These are phyloP conservation scores for Girardia tigrina DNA, from an alignment of 2,888 invertebrate species.

Conservation along the genomic window DNA sequence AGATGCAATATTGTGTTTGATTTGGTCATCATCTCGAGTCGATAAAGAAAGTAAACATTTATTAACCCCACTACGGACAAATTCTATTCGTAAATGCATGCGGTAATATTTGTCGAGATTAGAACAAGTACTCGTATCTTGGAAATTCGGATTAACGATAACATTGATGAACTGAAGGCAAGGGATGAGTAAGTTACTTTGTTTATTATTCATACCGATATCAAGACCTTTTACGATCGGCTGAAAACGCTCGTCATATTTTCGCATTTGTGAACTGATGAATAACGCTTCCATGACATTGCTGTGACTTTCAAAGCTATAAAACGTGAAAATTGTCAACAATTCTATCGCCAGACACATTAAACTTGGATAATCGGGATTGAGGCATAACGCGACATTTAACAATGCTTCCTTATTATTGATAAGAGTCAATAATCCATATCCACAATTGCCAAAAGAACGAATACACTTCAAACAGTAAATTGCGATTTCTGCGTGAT, in stretches of 20 bases:
- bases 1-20: neutral
- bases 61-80: slow-evolving; percentile 20
- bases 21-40: slow-evolving; percentile 24
- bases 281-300: slow-evolving; percentile 28
- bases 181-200: neutral
- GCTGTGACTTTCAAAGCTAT: slow-evolving; percentile 25
- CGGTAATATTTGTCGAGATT: slow-evolving; percentile 27
- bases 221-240: slow-evolving; percentile 24
- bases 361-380: slow-evolving; percentile 16
- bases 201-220: neutral
- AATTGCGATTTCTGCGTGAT: neutral
- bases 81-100: slow-evolving; percentile 29
- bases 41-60: neutral
- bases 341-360: slow-evolving; percentile 30
- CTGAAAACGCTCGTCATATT: neutral
- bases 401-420: slow-evolving; percentile 12
- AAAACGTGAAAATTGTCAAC: slow-evolving; percentile 24
- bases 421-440: slow-evolving; percentile 28
- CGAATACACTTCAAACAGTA: slow-evolving; percentile 28
- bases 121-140: slow-evolving; percentile 25
- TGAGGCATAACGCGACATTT: neutral
- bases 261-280: neutral
- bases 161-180: slow-evolving; percentile 31
- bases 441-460: slow-evolving; percentile 32
- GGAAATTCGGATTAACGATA: slow-evolving; percentile 31